Evolutionary conservation across 2,888 invertebrate genomes (phyloP), one percentile per base, ranked within the genome.

Genomic region (Argyresthia albistria): DNA sequence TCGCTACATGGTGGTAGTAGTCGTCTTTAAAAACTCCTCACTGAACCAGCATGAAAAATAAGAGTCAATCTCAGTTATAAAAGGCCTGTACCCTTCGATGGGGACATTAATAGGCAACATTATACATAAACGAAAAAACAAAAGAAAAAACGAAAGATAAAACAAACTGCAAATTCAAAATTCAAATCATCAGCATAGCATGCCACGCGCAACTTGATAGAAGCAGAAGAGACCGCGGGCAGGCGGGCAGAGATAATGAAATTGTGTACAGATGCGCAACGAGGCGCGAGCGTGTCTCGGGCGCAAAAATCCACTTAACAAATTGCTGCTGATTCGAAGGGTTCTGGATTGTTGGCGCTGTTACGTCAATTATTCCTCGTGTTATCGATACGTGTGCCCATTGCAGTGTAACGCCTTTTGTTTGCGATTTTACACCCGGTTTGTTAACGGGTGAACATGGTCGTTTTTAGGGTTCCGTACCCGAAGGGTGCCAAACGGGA

Each of bases 231-330:
- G 70, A 69, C 69, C 69, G 73, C 75, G 76, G 73, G 73, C 74
- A 69, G 73, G 77, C 79, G 75, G 73, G 76, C 75, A 74, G 74
- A 81, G 82, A 84, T 87, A 87, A 87, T 87, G 86, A 86, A 87
- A 87, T 87, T 87, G 87, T 86, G 87, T 86, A 82, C 80, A 86
- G 82, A 73, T 81, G 86, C 86, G 87, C 84, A 82, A 78, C 86
- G 87, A 80, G 81, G 73, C 83, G 79, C 70, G 83, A 79, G 81
- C 83, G 81, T 82, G 86, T 84, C 86, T 86, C 87, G 84, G 86
- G 84, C 79, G 76, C 83, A 87, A 88, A 88, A 88, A 88, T 88
- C 88, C 88, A 88, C 88, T 88, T 88, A 87, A 88, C 88, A 88
- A 88, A 88, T 88, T 88, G 87, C 86, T 82, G 87, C 84, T 86